Conservation (phyloP, 2,797 vertebrate species). For the Pangasius krempfi region DNA sequence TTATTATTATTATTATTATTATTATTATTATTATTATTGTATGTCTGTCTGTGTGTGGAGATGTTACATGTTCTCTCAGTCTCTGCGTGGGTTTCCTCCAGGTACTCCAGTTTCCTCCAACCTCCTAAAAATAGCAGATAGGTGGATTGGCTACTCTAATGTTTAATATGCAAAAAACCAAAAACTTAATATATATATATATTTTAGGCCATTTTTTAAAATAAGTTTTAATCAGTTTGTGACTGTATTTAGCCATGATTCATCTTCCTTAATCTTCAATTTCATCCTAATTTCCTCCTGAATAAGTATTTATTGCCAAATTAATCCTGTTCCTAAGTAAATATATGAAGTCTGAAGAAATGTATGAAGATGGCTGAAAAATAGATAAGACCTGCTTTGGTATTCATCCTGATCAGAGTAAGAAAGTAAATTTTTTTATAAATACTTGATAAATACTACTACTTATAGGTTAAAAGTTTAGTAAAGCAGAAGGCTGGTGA, state of each 20-base stretch:
- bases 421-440: no score
- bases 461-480: slow-evolving; percentile 14
- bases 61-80: not conserved
- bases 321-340: not conserved
- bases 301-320: not conserved
- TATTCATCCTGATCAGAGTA: not conserved
- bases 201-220: no score
- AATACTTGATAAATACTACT: not conserved
- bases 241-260: not conserved
- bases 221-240: not conserved
- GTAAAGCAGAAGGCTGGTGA: not conserved
- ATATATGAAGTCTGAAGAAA: not conserved
- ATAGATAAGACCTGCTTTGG: not conserved
- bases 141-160: not conserved
- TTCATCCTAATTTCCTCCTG: not conserved
- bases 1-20: not conserved
- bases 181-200: not conserved
- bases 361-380: not conserved
- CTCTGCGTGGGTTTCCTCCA: not conserved
- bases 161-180: not conserved
- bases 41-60: not conserved
- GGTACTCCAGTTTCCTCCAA: not conserved
- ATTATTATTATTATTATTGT: not conserved
- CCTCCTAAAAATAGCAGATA: not conserved
- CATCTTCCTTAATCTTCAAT: not conserved